A percentile compares a stretch with the other conserved stretches of the same genome.
Evolutionary conservation across 1,140 invertebrate genomes (phyloP).

Genomic region (Tyrophagus putrescentiae): DNA sequence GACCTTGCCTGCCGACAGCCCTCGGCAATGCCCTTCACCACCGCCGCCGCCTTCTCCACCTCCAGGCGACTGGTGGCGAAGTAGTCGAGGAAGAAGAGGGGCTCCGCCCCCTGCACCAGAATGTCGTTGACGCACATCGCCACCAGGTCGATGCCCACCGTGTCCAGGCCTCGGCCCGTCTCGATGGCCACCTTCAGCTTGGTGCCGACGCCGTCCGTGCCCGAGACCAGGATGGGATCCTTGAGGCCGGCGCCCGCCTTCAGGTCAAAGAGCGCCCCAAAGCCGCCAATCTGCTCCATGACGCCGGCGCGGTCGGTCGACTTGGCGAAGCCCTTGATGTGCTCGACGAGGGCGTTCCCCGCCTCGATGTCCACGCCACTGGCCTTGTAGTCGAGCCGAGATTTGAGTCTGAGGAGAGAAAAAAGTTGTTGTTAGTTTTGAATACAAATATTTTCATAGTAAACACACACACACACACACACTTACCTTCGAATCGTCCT

Average conservation of each 20-base stretch:
- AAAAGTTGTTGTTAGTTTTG: constrained; percentile 20
- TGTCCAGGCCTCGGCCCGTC: constrained; percentile 53
- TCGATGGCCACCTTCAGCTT: constrained; percentile 58
- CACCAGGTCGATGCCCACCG: constrained; percentile 85
- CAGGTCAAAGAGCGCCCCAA: constrained; percentile 78
- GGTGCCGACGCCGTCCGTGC: constrained; percentile 91
- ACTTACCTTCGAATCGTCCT: constrained; percentile 63
- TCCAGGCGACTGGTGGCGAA: constrained; percentile 77
- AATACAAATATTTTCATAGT: constrained; percentile 17
- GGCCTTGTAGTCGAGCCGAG: constrained; percentile 62
- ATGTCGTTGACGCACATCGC: constrained; percentile 98
- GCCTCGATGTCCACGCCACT: constrained; percentile 85
- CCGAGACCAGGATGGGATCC: constrained; percentile 76
- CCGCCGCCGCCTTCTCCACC: constrained; percentile 52
- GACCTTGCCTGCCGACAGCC: constrained; percentile 76
- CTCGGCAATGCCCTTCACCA: constrained; percentile 68
- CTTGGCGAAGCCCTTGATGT: constrained; percentile 58
- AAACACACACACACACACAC: background rate
- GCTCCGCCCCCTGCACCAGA: constrained; percentile 80
- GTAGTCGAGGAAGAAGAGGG: constrained; percentile 90
- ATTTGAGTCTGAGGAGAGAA: background rate
- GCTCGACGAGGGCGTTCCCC: constrained; percentile 64
- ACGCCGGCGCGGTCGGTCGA: constrained; percentile 44
- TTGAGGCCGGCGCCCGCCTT: constrained; percentile 46
- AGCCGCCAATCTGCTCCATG: constrained; percentile 67